Conservation (phyloP, 2,888 invertebrate species). For the Lordiphosa andalusiaca region DNA sequence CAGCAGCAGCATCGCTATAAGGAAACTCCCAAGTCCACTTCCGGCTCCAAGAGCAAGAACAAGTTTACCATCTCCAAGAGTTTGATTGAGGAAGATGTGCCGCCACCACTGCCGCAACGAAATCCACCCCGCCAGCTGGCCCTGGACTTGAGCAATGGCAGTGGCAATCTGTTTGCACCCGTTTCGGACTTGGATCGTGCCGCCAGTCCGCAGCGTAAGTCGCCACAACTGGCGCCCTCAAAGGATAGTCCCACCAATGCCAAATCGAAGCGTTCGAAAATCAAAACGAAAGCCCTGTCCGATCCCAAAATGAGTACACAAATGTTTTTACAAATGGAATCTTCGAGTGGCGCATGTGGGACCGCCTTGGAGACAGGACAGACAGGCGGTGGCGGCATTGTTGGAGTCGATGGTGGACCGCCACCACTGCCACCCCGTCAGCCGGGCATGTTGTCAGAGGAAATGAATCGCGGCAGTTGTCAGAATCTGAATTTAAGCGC, state of each 20-base stretch:
- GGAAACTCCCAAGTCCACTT: constrained; percentile 66
- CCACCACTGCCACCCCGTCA: constrained; percentile 84
- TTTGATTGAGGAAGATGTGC: constrained; percentile 77
- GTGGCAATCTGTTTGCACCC: constrained; percentile 58
- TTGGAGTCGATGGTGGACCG: constrained; percentile 75
- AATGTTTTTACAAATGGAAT: constrained; percentile 80
- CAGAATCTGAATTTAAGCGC: constrained; percentile 71
- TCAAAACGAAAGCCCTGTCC: constrained; percentile 80
- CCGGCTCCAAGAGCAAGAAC: constrained; percentile 69
- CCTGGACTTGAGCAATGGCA: constrained; percentile 58
- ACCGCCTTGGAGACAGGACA: constrained; percentile 43
- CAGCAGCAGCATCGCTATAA: constrained; percentile 68
- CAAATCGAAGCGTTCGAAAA: constrained; percentile 72
- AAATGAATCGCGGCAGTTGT: constrained; percentile 66
- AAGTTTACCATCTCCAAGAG: constrained; percentile 77
- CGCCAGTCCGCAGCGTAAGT: constrained; percentile 61
- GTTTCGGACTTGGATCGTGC: constrained; percentile 79
- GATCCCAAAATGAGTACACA: constrained; percentile 81
- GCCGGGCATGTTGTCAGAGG: constrained; percentile 80
- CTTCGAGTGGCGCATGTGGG: constrained; percentile 33
- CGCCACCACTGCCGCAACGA: constrained; percentile 82
- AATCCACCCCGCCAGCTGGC: constrained; percentile 79
- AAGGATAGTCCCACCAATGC: constrained; percentile 36
- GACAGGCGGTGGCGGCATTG: constrained; percentile 18
- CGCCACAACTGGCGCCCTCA: constrained; percentile 37